Evolutionary conservation across 2,797 vertebrate genomes (phyloP).

Genomic region (Darevskia mixta): DNA sequence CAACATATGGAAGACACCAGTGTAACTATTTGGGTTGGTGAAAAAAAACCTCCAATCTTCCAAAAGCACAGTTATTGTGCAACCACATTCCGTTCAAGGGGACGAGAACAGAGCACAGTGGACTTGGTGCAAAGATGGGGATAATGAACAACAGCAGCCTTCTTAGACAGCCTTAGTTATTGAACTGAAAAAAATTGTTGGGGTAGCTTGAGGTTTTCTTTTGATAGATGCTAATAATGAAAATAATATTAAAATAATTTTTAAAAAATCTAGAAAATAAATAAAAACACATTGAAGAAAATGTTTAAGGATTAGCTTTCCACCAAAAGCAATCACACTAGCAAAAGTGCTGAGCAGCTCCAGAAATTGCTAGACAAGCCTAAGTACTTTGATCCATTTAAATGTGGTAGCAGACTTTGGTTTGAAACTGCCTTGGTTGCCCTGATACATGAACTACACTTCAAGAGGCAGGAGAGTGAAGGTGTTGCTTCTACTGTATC

Average conservation of each 20-base stretch:
- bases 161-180: background rate
- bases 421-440: no score
- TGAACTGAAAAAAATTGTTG: background rate
- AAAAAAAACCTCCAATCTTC: background rate
- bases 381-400: background rate
- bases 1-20: background rate
- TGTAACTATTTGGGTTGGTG: background rate
- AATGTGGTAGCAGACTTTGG: no score
- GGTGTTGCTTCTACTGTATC: no score
- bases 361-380: no score
- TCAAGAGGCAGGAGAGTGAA: no score
- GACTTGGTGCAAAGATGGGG: background rate
- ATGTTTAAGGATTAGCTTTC: background rate
- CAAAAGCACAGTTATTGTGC: background rate
- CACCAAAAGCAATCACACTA: no score
- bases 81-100: background rate
- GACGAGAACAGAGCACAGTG: background rate
- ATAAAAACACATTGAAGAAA: background rate
- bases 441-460: no score
- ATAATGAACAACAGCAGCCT: background rate
- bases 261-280: background rate
- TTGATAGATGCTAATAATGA: background rate
- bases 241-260: no score
- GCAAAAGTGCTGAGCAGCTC: no score
- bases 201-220: background rate